phyloP scores from a whole-genome alignment of 1,140 invertebrate genomes.

The Subanguina moxae region DNA sequence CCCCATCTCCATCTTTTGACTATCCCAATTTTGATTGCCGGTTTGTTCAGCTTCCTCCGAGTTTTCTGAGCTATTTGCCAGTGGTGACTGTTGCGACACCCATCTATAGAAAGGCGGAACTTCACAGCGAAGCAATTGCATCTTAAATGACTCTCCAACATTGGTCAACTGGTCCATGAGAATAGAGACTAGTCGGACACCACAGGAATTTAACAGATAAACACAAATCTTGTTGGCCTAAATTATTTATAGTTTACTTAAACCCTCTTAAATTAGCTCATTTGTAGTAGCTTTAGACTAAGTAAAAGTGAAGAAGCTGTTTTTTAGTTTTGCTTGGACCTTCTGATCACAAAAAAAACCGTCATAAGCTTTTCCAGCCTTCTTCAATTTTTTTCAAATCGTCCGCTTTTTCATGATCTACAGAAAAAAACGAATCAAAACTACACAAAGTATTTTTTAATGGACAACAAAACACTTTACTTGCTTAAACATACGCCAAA shows the following conservation, averaged over 20 bases:
- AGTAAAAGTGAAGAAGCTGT: neutral
- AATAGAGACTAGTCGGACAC: slow-evolving; percentile 86
- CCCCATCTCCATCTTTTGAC: neutral
- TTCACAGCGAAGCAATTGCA: slow-evolving; percentile 68
- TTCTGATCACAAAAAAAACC: no score
- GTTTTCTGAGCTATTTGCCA: slow-evolving; percentile 61
- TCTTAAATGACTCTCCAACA: slow-evolving; percentile 46
- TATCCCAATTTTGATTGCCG: slow-evolving; percentile 14
- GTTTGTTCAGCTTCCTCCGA: slow-evolving; percentile 28
- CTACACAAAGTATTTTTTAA: no score
- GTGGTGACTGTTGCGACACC: slow-evolving; percentile 61
- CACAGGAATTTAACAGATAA: slow-evolving; percentile 80
- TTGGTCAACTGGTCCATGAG: slow-evolving; percentile 81
- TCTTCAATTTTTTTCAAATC: no score
- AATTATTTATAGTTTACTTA: slow-evolving; percentile 13
- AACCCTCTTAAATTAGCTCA: neutral
- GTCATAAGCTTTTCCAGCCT: no score
- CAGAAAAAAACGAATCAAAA: no score
- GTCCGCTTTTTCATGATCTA: no score
- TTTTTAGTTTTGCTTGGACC: no score
- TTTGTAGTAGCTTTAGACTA: no score
- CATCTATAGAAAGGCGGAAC: slow-evolving; percentile 93
- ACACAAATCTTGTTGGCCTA: slow-evolving; percentile 89
- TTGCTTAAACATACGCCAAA: no score
- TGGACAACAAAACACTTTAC: no score